phyloP scores from a whole-genome alignment of 2,797 vertebrate genomes.

The Amazona finschi region DNA sequence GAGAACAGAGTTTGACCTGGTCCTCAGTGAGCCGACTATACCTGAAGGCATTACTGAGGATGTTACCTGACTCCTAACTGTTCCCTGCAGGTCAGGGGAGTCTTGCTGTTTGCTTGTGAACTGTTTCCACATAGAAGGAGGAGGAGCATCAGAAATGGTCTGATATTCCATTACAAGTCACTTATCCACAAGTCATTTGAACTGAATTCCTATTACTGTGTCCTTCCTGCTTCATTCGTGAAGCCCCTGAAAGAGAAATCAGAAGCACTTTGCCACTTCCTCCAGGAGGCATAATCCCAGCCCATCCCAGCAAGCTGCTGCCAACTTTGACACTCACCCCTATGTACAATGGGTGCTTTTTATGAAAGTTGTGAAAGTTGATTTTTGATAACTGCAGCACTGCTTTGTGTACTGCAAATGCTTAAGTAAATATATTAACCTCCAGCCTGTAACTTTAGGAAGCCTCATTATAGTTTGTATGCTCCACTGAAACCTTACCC shows the following conservation, averaged over 20 bases:
- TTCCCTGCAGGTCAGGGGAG: background rate
- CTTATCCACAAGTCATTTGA: background rate
- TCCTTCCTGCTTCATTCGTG: background rate
- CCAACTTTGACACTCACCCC: fast-evolving
- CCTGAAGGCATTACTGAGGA: background rate
- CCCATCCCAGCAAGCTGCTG: background rate
- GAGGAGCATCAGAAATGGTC: background rate
- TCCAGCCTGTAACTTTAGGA: constrained; percentile 16
- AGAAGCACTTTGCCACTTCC: background rate
- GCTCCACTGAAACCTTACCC: constrained; percentile 33
- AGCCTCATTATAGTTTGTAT: background rate
- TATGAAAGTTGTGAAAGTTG: background rate
- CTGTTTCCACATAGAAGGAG: fast-evolving
- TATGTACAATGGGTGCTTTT: background rate
- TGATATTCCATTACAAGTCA: background rate
- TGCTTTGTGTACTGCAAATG: background rate
- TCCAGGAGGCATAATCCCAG: background rate
- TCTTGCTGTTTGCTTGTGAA: background rate
- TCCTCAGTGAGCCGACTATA: background rate
- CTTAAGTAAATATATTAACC: constrained; percentile 16
- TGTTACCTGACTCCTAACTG: background rate
- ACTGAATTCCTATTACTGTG: background rate
- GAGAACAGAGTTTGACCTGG: background rate
- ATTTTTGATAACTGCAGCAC: background rate
- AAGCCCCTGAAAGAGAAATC: background rate